Evolutionary conservation across 2,888 invertebrate genomes (phyloP), one percentile per base, ranked within the genome.

Genomic region (Drosophila nigritarsus): DNA sequence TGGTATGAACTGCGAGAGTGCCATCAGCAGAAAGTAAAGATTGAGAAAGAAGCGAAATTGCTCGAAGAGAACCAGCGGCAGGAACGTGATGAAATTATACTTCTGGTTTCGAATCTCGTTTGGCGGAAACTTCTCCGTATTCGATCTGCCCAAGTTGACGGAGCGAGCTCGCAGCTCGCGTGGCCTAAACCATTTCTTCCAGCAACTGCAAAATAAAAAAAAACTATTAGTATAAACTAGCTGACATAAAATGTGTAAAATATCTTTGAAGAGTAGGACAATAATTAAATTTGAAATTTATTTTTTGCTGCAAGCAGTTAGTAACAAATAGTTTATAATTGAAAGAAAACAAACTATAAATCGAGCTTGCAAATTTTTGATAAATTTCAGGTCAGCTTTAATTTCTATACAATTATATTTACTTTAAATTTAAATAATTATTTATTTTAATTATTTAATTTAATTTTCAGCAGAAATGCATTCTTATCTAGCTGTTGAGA

Each of bases 31-130:
- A 94, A 99, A 99, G 93, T 99, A 99, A 68, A 99, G 94, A 94
- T 99, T 99, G 80, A 99, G 95, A 94, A 99, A 99, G 94, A 99
- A 99, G 89, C 98, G 97, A 94, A 99, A 99, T 94, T 99, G 99
- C 94, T 99, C 98, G 94, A 96, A 99, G 75, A 99, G 95, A 72
- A 99, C 99, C 94, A 97, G 92, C 6, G 98, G 98, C 89, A 98
- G 94, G 94, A 98, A 98, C 91, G 97, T 97, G 84, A 98, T 95
- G 85, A 97, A 95, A 93, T 97, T 99, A 94, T 99, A 99, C 95
- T 99, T 99, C 94, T 98, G 98, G 94, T 99, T 99, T 90, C 98
- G 95, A 80, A 99, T 98, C 90, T 98, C 97, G 94, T 99, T 99
- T 70, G 97, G 96, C 67, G 99, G 98, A 94, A 96, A 99, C 90